Evolutionary conservation across 2,113 vertebrate species (phyloP).

Genomic region (Erythrocebus patas): DNA sequence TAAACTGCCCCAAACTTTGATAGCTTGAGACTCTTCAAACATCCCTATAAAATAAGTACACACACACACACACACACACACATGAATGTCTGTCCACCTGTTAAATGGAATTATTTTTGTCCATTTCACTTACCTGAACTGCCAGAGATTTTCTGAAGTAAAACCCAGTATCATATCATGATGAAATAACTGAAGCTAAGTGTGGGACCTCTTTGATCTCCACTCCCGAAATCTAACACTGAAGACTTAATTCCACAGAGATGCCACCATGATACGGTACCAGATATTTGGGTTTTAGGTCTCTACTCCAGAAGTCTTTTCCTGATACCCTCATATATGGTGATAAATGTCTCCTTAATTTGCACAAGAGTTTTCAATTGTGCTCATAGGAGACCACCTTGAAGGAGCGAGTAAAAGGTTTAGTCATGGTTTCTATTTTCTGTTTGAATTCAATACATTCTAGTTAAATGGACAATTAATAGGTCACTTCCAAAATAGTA

Average conservation of each 20-base stretch:
- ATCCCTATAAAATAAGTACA: not conserved
- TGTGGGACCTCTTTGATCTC: not conserved
- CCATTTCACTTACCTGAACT: not conserved
- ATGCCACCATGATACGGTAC: constrained; percentile 41
- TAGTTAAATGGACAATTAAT: constrained; percentile 98
- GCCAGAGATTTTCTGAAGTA: not conserved
- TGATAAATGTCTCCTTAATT: constrained; percentile 93
- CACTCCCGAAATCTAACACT: not conserved
- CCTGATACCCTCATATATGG: constrained; percentile 75
- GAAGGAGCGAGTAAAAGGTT: constrained; percentile 92
- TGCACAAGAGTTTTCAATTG: constrained; percentile 89
- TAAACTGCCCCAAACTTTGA: constrained; percentile 7
- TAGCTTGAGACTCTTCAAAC: constrained; percentile 14
- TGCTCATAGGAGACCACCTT: constrained; percentile 87
- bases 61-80: not conserved
- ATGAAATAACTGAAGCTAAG: constrained; percentile 4
- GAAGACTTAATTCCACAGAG: constrained; percentile 51
- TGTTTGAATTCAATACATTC: constrained; percentile 91
- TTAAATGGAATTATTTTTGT: not conserved
- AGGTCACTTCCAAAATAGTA: constrained; percentile 92
- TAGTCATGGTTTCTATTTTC: constrained; percentile 94
- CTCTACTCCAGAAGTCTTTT: constrained; percentile 35
- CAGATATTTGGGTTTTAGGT: constrained; percentile 57
- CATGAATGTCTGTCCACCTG: not conserved
- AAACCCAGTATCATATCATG: not conserved